Percentiles rank a stretch among this genome's conserved stretches.
Evolutionary conservation across 2,888 invertebrate species (phyloP).

Genomic region (Abscondita cerata): DNA sequence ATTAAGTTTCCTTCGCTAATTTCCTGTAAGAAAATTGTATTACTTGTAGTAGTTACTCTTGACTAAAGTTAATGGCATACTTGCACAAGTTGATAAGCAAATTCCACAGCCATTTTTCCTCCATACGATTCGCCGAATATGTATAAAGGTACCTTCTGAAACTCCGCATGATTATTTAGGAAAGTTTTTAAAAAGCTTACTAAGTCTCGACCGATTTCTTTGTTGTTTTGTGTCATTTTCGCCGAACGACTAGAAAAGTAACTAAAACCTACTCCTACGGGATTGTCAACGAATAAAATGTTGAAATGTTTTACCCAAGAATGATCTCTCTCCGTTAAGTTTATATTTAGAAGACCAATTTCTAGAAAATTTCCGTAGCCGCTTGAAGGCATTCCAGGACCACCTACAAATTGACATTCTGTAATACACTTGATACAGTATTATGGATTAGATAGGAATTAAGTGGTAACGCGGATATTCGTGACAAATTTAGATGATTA

Average conservation of each 20-base stretch:
- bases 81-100: constrained; percentile 68
- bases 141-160: constrained; percentile 77
- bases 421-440: constrained; percentile 27
- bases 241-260: constrained; percentile 66
- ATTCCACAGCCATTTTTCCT: constrained; percentile 91
- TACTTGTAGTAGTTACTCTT: constrained; percentile 5
- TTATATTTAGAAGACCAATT: constrained; percentile 63
- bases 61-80: constrained; percentile 51
- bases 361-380: constrained; percentile 68
- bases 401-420: constrained; percentile 41
- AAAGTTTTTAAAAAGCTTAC: constrained; percentile 75
- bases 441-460: constrained; percentile 26
- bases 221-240: constrained; percentile 64
- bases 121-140: constrained; percentile 92
- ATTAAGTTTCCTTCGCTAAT: constrained; percentile 41
- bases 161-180: constrained; percentile 71
- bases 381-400: constrained; percentile 53
- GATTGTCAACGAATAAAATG: constrained; percentile 88
- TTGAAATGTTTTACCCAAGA: constrained; percentile 68
- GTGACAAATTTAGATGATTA: constrained; percentile 33
- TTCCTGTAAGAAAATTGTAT: constrained; percentile 38
- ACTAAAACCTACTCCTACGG: constrained; percentile 88
- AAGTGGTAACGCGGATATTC: constrained; percentile 27
- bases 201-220: constrained; percentile 77
- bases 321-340: constrained; percentile 60